phyloP scores from a whole-genome alignment of 2,888 invertebrate species.

The Cantharis lateralis region DNA sequence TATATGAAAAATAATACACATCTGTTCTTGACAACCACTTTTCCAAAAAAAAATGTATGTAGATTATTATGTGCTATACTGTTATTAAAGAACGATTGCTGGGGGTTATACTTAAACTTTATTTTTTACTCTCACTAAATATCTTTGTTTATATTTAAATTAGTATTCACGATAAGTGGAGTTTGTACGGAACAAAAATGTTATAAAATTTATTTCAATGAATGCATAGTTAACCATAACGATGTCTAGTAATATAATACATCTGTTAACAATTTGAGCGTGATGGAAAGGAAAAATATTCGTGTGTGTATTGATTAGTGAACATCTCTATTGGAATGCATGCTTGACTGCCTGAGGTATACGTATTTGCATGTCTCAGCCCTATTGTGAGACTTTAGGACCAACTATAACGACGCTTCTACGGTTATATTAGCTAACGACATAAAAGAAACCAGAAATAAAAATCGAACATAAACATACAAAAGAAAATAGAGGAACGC shows the following conservation, averaged over 20 bases:
- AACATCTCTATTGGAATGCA: conserved; percentile 45
- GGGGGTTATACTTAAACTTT: conserved; percentile 11
- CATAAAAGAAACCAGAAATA: conserved; percentile 46
- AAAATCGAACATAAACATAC: conserved; percentile 43
- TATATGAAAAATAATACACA: conserved; percentile 32
- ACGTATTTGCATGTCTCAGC: conserved; percentile 44
- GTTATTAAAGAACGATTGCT: conserved; percentile 27
- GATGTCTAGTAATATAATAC: conserved; percentile 36
- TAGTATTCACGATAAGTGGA: background rate
- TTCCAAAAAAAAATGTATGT: conserved; percentile 25
- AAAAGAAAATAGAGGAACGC: conserved; percentile 43
- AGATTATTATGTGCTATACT: conserved; percentile 24
- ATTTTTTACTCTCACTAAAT: conserved; percentile 13
- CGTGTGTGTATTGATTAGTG: conserved; percentile 44
- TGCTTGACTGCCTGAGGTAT: conserved; percentile 43
- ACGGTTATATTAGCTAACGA: conserved; percentile 48
- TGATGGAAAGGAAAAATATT: conserved; percentile 36
- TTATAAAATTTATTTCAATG: background rate
- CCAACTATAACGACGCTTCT: conserved; percentile 39
- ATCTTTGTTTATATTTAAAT: background rate
- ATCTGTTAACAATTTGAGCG: conserved; percentile 35
- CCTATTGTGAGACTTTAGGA: conserved; percentile 42
- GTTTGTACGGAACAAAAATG: background rate
- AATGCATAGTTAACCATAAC: conserved; percentile 29
- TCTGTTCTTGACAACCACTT: conserved; percentile 31